These are phyloP conservation scores for Grammomys dolichurus DNA, from an alignment of 2,113 vertebrate species.

Conservation along the genomic window DNA sequence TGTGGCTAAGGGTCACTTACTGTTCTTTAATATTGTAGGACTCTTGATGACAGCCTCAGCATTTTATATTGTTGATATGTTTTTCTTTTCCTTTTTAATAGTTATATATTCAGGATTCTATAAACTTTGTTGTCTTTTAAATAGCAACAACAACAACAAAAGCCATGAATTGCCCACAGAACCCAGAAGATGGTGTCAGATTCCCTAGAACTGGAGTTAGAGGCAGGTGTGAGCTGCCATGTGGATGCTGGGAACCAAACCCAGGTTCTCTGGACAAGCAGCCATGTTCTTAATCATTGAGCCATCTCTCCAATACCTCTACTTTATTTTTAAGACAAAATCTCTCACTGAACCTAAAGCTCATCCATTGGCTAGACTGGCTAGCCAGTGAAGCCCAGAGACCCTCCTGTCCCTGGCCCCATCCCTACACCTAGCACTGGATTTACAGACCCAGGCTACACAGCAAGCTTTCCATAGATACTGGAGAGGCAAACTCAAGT, in stretches of 20 bases:
- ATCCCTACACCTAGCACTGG: background rate
- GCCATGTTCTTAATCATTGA: background rate
- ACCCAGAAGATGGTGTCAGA: background rate
- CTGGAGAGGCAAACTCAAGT: background rate
- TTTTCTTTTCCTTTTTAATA: background rate
- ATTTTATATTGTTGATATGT: background rate
- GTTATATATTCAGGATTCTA: background rate
- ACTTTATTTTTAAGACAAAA: background rate
- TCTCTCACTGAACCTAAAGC: background rate
- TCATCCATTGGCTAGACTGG: background rate
- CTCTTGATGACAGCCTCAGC: background rate
- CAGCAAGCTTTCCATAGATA: too few species aligned
- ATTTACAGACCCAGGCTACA: background rate
- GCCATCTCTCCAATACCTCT: background rate
- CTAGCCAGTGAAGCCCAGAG: background rate
- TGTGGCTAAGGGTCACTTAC: background rate
- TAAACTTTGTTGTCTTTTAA: conserved; percentile 13
- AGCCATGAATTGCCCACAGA: too few species aligned
- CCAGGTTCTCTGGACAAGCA: background rate
- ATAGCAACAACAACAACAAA: background rate
- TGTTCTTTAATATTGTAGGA: background rate
- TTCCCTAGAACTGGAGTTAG: too few species aligned
- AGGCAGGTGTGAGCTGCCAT: background rate
- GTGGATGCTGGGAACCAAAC: background rate
- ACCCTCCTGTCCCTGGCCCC: background rate